These are phyloP conservation scores for Aspiorhynchus laticeps DNA, from an alignment of 2,113 vertebrate species.

Conservation along the genomic window DNA sequence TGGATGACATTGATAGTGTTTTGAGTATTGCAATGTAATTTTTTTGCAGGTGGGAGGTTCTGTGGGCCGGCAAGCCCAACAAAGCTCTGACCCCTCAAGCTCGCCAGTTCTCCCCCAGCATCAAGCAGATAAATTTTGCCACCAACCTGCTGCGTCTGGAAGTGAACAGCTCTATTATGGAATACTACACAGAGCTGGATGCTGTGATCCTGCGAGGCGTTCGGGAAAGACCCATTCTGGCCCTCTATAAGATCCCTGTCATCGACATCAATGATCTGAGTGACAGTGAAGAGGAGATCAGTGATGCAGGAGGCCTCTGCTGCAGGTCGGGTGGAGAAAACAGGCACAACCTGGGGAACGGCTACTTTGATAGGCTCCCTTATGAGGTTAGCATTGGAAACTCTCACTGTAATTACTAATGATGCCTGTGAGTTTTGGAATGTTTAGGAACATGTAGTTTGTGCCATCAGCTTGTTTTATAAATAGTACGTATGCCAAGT, in stretches of 20 bases:
- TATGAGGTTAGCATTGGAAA: conserved; percentile 86
- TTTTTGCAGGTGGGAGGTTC: conserved; percentile 88
- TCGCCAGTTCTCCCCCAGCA: conserved; percentile 91
- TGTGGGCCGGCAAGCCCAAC: conserved; percentile 91
- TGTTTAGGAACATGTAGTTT: not conserved
- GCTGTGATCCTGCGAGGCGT: conserved; percentile 92
- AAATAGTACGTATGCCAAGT: not conserved
- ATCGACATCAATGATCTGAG: conserved; percentile 89
- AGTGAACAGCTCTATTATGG: conserved; percentile 92
- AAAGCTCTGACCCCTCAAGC: conserved; percentile 88
- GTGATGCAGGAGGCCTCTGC: conserved; percentile 71
- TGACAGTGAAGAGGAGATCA: conserved; percentile 86
- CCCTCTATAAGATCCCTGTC: conserved; percentile 84
- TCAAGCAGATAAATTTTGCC: conserved; percentile 92
- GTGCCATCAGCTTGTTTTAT: not conserved
- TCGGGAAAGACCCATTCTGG: conserved; percentile 87
- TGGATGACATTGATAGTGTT: not conserved
- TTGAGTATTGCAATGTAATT: not conserved
- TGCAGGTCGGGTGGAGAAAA: conserved; percentile 77
- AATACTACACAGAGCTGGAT: conserved; percentile 97
- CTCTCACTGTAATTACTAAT: not conserved
- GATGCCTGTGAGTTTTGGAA: not conserved
- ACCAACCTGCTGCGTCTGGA: conserved; percentile 96
- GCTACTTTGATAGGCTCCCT: conserved; percentile 95
- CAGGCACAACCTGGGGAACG: conserved; percentile 83